These are phyloP conservation scores for Drosophila burlai DNA, from an alignment of 1,140 invertebrate species.

Conservation along the genomic window DNA sequence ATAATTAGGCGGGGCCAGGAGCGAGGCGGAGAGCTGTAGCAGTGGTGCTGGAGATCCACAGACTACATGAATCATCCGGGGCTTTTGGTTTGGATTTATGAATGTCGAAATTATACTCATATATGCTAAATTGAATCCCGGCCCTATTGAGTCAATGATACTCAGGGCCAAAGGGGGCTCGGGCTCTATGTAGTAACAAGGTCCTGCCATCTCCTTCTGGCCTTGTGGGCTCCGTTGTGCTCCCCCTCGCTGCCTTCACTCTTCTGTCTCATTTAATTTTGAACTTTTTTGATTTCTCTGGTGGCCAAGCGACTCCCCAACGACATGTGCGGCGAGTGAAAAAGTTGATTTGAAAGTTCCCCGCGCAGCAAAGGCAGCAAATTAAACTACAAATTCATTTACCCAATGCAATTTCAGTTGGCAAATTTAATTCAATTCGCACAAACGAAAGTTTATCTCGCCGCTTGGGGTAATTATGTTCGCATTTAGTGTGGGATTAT, in stretches of 20 bases:
- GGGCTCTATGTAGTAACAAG: constrained; percentile 7
- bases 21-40: not conserved
- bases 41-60: not conserved
- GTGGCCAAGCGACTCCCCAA: constrained; percentile 47
- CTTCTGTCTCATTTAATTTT: constrained; percentile 66
- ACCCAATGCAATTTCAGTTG: constrained; percentile 69
- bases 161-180: constrained; percentile 31
- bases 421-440: constrained; percentile 69
- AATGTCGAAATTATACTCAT: constrained; percentile 58
- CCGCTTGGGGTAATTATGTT: constrained; percentile 65
- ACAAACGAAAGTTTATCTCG: constrained; percentile 53
- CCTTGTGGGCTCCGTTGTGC: constrained; percentile 2
- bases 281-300: constrained; percentile 79
- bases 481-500: constrained; percentile 58
- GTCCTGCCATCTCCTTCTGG: constrained; percentile 24
- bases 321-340: constrained; percentile 49
- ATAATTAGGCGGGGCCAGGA: constrained; percentile 52
- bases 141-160: constrained; percentile 57
- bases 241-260: not conserved
- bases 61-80: constrained; percentile 55
- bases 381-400: constrained; percentile 78
- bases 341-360: constrained; percentile 77
- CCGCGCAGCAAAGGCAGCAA: constrained; percentile 30
- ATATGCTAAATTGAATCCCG: constrained; percentile 68
- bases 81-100: constrained; percentile 48